These are phyloP conservation scores for Orcinus orca DNA, from an alignment of 2,113 vertebrate species.

Conservation along the genomic window DNA sequence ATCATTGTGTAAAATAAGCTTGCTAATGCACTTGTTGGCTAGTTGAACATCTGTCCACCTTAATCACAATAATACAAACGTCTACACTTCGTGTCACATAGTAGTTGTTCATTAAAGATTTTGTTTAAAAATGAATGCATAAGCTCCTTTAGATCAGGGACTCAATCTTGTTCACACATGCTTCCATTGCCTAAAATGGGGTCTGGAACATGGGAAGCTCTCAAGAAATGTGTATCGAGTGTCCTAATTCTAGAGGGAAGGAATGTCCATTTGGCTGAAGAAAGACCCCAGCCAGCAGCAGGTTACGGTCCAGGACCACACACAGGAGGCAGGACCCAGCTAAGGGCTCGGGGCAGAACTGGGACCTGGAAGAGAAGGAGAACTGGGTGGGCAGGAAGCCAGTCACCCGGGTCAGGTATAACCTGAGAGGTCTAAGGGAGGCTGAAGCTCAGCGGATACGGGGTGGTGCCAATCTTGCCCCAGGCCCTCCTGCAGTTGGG, in stretches of 20 bases:
- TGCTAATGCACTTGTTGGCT: background rate
- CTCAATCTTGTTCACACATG: background rate
- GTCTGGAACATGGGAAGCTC: background rate
- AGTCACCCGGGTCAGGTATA: background rate
- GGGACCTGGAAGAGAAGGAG: background rate
- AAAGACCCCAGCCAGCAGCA: background rate
- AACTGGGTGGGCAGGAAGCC: background rate
- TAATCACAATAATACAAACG: background rate
- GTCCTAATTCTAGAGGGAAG: background rate
- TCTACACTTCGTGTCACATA: too few relatives aligned
- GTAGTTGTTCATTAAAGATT: background rate
- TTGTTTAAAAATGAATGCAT: background rate
- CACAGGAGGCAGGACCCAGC: background rate
- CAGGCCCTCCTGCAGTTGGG: background rate
- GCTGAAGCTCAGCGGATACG: background rate
- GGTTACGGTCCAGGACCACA: background rate
- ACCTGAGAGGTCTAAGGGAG: too few relatives aligned
- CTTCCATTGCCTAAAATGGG: background rate
- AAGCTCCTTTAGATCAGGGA: background rate
- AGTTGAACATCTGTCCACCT: background rate
- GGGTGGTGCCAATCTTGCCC: background rate
- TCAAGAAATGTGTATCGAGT: background rate
- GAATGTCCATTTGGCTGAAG: background rate
- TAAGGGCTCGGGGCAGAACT: background rate
- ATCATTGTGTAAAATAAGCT: background rate